Evolutionary conservation across 2,113 vertebrate species (phyloP).

Genomic region (Lasiurus cinereus): DNA sequence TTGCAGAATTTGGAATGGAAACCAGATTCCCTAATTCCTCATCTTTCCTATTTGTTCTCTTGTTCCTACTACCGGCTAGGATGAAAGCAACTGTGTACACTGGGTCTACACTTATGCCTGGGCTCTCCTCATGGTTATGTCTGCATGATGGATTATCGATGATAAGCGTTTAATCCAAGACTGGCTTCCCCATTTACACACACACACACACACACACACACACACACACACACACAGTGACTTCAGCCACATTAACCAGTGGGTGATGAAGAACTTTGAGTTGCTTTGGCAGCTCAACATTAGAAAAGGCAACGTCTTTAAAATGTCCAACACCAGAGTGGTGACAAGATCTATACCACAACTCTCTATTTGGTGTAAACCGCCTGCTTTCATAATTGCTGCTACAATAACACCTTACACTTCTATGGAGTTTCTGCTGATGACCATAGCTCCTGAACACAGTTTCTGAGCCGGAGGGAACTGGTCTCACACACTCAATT

Average conservation of each 20-base stretch:
- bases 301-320: neutral
- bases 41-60: neutral
- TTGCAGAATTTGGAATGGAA: conserved; percentile 14
- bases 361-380: neutral
- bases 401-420: neutral
- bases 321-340: neutral
- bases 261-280: neutral
- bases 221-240: no score
- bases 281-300: neutral
- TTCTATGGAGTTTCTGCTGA: neutral
- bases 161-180: neutral
- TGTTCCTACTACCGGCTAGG: neutral
- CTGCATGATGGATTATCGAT: neutral
- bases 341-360: neutral
- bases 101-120: neutral
- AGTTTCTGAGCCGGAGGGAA: neutral
- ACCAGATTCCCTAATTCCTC: neutral
- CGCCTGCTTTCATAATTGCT: neutral
- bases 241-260: neutral
- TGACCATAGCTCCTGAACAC: neutral
- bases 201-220: neutral
- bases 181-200: neutral
- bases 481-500: neutral
- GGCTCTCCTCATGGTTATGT: neutral
- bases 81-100: neutral